A percentile compares a stretch with the other conserved stretches of the same genome.
phyloP scores from a whole-genome alignment of 2,888 invertebrate genomes.

The Eupsilia transversa region DNA sequence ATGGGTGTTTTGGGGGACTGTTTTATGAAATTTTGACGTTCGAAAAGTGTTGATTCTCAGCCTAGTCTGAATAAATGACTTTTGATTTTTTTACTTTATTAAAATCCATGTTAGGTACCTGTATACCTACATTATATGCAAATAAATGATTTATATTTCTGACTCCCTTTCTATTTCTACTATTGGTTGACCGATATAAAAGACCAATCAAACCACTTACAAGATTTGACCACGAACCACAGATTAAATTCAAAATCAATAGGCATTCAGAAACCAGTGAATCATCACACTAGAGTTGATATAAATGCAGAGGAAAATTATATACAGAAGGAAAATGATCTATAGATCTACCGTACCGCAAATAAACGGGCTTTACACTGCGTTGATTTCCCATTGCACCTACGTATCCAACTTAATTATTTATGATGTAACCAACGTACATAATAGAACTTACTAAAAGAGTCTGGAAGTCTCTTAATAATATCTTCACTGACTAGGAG shows the following conservation, averaged over 20 bases:
- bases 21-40: no score
- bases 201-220: neutral
- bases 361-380: neutral
- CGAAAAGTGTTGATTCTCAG: no score
- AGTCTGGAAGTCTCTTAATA: neutral
- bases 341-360: no score
- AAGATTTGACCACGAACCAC: neutral
- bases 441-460: neutral
- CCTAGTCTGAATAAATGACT: no score
- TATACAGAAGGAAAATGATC: neutral
- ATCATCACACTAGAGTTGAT: neutral
- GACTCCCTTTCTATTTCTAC: neutral
- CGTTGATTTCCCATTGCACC: neutral
- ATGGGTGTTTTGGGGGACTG: no score
- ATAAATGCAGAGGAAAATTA: neutral
- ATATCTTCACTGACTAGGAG: neutral
- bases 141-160: neutral
- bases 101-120: neutral
- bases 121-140: neutral
- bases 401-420: neutral
- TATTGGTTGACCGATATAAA: neutral
- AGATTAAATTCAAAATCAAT: neutral
- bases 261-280: neutral
- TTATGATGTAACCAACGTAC: no score
- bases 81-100: no score